Base-by-base conservation (phyloP, 2,113 vertebrate genomes). In the Nothobranchius kuhntae region DNA sequence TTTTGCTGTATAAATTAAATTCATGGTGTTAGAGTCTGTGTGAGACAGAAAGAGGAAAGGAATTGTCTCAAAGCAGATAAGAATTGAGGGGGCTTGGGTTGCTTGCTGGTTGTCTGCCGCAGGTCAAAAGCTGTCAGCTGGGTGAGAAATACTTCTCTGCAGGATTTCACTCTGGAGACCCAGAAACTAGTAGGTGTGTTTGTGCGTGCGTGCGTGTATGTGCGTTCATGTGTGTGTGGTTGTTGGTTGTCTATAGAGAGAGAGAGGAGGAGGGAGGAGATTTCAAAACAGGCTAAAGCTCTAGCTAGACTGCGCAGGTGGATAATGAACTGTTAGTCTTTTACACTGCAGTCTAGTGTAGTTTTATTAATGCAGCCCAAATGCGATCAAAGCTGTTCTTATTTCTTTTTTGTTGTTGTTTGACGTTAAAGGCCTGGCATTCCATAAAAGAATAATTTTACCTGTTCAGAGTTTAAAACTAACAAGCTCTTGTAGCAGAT, bases 101-200 rank as follows among this genome's bases (percentile, higher is more conserved):
- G 47, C 62, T 73, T 0, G 14, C 77, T 53, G 74, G 74, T 62
- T 83, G 66, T 83, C 73, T 57, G 78, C 83, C 70, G 75, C 73
- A 68, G 73, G 81, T 83, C 78, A 79, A 68, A 70, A 77, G 73
- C 81, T 87, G 86, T 87, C 81, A 85, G 71, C 67, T 81, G 73
- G 66, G 83, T 71, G 80, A 85, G 69, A 82, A 77, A 79, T 79
- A 75, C 61, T 68, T 53, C 75, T 68, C 80, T 68, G 65, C 62
- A 68, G 70, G 70, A 79, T 70, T 66, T 46, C 61, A 65, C 60
- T 71, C 71, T 53, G 38, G 67, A 79, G 78, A 77, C 60, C 13
- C 58, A 57, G 46, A 69, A 64, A 72, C 56, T 61, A 12, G 51
- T 38, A 48, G 53, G 30, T 14, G 6, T 54, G 67, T 61, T 61